Evolutionary conservation across 2,888 invertebrate species (phyloP).

Genomic region (Sipunculus nudus): DNA sequence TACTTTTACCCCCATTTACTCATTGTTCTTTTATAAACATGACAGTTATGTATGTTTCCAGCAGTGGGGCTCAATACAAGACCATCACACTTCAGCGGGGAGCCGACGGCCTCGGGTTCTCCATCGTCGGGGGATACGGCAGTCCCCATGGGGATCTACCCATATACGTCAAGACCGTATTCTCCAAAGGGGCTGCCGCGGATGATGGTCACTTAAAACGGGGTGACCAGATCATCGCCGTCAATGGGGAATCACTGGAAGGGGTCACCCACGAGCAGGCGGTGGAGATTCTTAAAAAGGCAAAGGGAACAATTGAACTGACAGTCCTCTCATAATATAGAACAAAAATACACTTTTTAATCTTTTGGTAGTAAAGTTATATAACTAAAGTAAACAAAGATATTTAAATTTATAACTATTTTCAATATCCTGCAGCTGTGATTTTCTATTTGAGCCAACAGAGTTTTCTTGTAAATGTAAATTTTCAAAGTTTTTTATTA

Average conservation of each 20-base stretch:
- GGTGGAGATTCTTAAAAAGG: conserved; percentile 82
- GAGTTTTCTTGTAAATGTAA: too few relatives aligned
- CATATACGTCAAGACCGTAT: conserved; percentile 68
- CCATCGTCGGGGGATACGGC: conserved; percentile 70
- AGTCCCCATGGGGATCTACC: conserved; percentile 71
- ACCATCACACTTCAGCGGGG: conserved; percentile 68
- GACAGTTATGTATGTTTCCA: too few relatives aligned
- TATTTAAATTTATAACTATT: too few relatives aligned
- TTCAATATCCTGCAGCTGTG: too few relatives aligned
- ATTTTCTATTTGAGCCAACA: too few relatives aligned
- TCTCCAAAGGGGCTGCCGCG: conserved; percentile 83
- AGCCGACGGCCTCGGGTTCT: conserved; percentile 71
- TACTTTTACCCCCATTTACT: too few relatives aligned
- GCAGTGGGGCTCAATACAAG: conserved; percentile 1
- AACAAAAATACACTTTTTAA: neutral
- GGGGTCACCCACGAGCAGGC: conserved; percentile 78
- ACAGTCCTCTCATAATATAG: conserved; percentile 61
- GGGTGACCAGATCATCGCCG: conserved; percentile 88
- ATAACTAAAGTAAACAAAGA: conserved; percentile 10
- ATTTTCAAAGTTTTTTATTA: too few relatives aligned
- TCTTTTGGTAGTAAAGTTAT: neutral
- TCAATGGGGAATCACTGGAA: conserved; percentile 83
- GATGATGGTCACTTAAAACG: conserved; percentile 86
- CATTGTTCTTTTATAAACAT: too few relatives aligned
- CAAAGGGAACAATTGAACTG: conserved; percentile 69